These are phyloP conservation scores for Leucophenga varia DNA, from an alignment of 1,140 invertebrate species.

Conservation along the genomic window DNA sequence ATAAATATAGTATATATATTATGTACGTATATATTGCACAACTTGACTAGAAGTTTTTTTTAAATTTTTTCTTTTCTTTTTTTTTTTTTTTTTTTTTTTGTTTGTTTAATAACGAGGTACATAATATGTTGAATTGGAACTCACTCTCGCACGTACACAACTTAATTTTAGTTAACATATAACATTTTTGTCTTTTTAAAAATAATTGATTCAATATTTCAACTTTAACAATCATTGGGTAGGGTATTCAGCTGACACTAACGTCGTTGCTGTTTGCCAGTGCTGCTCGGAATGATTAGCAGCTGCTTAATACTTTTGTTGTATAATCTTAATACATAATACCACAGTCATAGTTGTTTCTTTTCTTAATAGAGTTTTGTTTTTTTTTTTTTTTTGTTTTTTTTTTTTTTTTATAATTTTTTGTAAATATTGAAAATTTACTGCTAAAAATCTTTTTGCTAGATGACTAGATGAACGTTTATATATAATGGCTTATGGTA, in stretches of 20 bases:
- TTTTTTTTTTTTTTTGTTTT: neutral
- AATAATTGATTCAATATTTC: too few relatives aligned
- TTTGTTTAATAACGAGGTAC: conserved; percentile 45
- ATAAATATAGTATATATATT: neutral
- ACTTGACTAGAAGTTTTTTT: conserved; percentile 36
- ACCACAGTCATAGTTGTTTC: conserved; percentile 56
- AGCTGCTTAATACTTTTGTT: neutral
- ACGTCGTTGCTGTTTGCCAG: too few relatives aligned
- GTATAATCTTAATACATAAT: conserved; percentile 53
- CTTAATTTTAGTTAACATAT: too few relatives aligned
- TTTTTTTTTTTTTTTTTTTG: conserved; percentile 23
- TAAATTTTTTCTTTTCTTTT: conserved; percentile 21
- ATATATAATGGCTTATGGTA: conserved; percentile 17
- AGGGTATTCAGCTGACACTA: too few relatives aligned
- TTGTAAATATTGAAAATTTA: neutral
- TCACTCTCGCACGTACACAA: too few relatives aligned
- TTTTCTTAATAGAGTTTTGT: neutral
- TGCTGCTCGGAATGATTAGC: too few relatives aligned
- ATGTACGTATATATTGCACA: conserved; percentile 34
- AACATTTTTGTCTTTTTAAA: too few relatives aligned
- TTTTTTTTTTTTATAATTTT: neutral
- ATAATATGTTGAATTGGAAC: too few relatives aligned
- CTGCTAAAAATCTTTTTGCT: neutral
- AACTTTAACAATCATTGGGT: too few relatives aligned
- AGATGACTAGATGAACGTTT: neutral